phyloP scores from a whole-genome alignment of 37 sponge, comb jelly and placozoan genomes.

The Bolinopsis microptera region DNA sequence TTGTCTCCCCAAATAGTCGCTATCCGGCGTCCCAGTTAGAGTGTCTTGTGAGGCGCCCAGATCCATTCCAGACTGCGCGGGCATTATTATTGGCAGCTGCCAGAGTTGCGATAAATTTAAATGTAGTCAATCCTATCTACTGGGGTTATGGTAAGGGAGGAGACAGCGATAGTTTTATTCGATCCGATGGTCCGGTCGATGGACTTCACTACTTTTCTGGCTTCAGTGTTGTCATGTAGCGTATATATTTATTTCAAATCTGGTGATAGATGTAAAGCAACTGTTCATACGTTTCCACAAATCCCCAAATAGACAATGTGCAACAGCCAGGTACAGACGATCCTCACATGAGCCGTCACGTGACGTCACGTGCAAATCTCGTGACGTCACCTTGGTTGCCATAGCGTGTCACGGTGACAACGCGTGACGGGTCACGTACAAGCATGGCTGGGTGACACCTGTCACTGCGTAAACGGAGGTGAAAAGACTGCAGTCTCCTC shows the following conservation, averaged over 20 bases:
- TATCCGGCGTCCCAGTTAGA: neutral
- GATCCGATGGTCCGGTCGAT: neutral
- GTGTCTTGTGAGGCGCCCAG: neutral
- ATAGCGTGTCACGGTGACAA: neutral
- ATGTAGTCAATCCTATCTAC: neutral
- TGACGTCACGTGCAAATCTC: neutral
- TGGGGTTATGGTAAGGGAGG: neutral
- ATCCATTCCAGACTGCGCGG: too few relatives aligned
- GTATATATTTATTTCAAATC: neutral
- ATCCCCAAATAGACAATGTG: neutral
- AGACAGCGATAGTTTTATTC: neutral
- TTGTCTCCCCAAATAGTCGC: neutral
- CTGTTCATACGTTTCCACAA: constrained; percentile 22
- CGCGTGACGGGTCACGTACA: neutral
- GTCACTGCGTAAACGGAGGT: neutral
- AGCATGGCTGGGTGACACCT: neutral
- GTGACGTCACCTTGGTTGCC: neutral
- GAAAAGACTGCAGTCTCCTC: neutral
- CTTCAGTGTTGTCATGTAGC: neutral
- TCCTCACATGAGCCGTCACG: neutral
- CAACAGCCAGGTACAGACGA: neutral
- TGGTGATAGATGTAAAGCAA: constrained; percentile 58
- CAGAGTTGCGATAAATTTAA: neutral
- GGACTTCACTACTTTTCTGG: neutral
- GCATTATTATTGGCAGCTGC: neutral